Evolutionary conservation across 2,797 vertebrate genomes (phyloP), one percentile per base, ranked within the genome.

Genomic region (Bucorvus abyssinicus): DNA sequence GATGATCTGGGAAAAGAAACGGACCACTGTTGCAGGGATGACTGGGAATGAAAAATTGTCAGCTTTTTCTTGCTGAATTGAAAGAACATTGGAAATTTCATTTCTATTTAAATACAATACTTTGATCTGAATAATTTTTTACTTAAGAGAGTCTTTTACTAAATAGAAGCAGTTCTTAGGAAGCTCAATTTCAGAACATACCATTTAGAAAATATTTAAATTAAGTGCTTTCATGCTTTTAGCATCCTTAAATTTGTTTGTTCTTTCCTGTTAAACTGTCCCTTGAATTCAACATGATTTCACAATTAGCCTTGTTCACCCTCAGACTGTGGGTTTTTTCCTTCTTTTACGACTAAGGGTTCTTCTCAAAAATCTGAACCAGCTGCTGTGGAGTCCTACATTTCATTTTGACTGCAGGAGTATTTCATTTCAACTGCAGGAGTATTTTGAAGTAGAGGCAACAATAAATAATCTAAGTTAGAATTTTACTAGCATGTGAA

Each of bases 261-360:
- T 69, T 57, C 84, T 52, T 10, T 4, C 36, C 59, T 29, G 10
- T 81, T 78, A 36, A 65, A 57, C 38, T 55, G 23, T 84, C 77
- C 70, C 77, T 71, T 89, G 87, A 92, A 94, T 95, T 87, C 74
- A 44, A 0, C 32, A 6, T 76, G 71, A 95, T 95, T 92, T 93
- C 91, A 67, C 67, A 77, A 52, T 92, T 95, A 94, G 84, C 87
- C 89, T 69, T 2, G 38, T 20, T 94, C 84, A 45, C 81, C 87
- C 84, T 67, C 59, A 70, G 78, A 34, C 81, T 29, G 26, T 14
- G 59, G 65, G n/a, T 49, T 36, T 67, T 45, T 70, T 11, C 36
- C 26, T 42, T 32, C 34, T 63, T 89, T 71, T 6, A 9, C 49
- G 52, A 15, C 64, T 63, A 4, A 84, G 52, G 30, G 60, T 91